Evolutionary conservation across 1,140 invertebrate genomes (phyloP).

Genomic region (Apis cerana): DNA sequence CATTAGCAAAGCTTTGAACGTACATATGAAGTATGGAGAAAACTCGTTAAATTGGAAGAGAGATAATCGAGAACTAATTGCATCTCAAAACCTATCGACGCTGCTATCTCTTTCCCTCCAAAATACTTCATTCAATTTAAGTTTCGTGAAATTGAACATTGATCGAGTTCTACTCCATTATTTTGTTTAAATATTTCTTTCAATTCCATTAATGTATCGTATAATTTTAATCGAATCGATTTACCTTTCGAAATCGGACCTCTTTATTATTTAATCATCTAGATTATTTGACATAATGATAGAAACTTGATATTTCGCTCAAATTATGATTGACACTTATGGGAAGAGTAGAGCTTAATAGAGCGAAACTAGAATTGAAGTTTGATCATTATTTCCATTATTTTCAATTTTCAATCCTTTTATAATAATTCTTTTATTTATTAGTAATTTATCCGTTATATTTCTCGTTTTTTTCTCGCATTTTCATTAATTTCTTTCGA

Average conservation of each 20-base stretch:
- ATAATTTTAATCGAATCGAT: neutral
- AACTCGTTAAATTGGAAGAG: neutral
- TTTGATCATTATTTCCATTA: no score
- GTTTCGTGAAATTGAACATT: conserved; percentile 19
- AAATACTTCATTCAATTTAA: conserved; percentile 8
- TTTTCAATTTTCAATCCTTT: no score
- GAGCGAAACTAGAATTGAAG: no score
- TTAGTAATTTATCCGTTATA: no score
- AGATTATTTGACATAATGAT: neutral
- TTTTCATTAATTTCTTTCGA: neutral
- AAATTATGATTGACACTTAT: neutral
- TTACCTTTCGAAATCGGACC: neutral
- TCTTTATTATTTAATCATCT: no score
- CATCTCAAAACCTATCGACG: conserved; percentile 7
- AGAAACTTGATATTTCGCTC: neutral
- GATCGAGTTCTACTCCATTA: conserved; percentile 6
- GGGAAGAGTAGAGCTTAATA: no score
- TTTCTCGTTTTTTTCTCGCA: neutral
- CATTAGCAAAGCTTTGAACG: neutral
- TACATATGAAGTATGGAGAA: neutral
- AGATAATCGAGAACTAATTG: conserved; percentile 5
- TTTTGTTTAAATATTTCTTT: neutral
- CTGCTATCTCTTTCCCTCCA: neutral
- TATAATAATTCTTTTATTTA: no score
- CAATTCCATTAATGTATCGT: neutral